Evolutionary conservation across 2,888 invertebrate genomes (phyloP).

Genomic region (Pseudococcus longispinus): DNA sequence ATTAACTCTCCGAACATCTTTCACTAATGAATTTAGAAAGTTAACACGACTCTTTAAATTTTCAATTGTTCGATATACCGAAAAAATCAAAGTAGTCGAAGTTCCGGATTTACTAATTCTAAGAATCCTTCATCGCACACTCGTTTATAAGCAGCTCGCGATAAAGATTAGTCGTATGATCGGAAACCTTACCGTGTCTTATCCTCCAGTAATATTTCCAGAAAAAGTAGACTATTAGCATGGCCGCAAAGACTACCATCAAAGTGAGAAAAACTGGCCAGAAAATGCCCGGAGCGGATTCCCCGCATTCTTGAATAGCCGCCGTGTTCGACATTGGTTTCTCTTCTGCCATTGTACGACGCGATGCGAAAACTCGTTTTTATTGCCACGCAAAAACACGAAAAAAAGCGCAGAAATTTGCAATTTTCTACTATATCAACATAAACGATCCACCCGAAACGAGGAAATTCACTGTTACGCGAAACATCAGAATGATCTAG

Average conservation of each 20-base stretch:
- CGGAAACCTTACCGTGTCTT: conserved; percentile 52
- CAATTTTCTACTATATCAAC: neutral
- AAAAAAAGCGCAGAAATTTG: conserved; percentile 1
- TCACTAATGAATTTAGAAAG: conserved; percentile 46
- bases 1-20: conserved; percentile 30
- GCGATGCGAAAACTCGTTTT: conserved; percentile 36
- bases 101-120: neutral
- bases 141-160: neutral
- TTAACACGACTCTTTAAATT: neutral
- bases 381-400: neutral
- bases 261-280: conserved; percentile 60
- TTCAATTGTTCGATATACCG: neutral
- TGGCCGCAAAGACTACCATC: conserved; percentile 47
- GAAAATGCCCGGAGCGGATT: conserved; percentile 60
- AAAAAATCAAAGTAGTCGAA: neutral
- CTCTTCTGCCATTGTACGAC: conserved; percentile 49
- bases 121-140: neutral
- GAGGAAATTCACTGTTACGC: neutral
- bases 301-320: conserved; percentile 59
- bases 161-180: neutral
- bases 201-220: conserved; percentile 58
- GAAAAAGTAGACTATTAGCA: conserved; percentile 49
- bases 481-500: neutral
- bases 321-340: conserved; percentile 58
- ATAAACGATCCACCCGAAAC: neutral